Base-by-base conservation (phyloP, 2,888 invertebrate species). In the Heliconius hortense region DNA sequence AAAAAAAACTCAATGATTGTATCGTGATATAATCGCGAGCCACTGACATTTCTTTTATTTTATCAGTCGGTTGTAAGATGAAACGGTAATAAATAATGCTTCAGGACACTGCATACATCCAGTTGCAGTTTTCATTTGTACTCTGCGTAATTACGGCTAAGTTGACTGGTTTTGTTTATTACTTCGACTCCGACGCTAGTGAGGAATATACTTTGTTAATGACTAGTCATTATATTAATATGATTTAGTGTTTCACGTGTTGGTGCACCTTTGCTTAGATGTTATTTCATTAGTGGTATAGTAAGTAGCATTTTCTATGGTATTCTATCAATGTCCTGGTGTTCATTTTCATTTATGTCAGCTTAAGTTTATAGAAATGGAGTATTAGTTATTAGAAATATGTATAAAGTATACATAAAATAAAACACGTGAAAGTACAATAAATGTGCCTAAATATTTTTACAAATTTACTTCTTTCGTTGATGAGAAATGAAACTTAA, bases 1-100 rank as follows among this genome's bases (percentile, higher is more conserved):
- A 88, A n/a, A n/a, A n/a, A n/a, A n/a, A n/a, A 88, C 88, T 88
- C 90, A 88, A 87, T 88, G 92, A 91, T 91, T 88, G 89, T 87
- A 86, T 86, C 84, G 87, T 87, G 92, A 92, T 93, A 92, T 92
- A 92, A 92, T 91, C 92, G 89, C 90, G 90, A 92, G 91, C 91
- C 83, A 78, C 88, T 89, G 92, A 91, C 89, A 89, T 90, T 92
- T 92, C 90, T 92, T 92, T 92, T 92, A 91, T 92, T 92, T 92
- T 91, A 92, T 92, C 91, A 84, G 87, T 88, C 88, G 88, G 89
- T 89, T 89, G 85, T 86, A 85, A 91, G 91, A 93, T 92, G 92
- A 93, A 92, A 86, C 84, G 83, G 90, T 85, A 92, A 92, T 93
- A 93, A 93, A 93, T 93, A 92, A 92, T 91, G 86, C 76, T 85